Evolutionary conservation across 2,797 vertebrate species (phyloP), one percentile per base, ranked within the genome.

Genomic region (Spea hammondii): DNA sequence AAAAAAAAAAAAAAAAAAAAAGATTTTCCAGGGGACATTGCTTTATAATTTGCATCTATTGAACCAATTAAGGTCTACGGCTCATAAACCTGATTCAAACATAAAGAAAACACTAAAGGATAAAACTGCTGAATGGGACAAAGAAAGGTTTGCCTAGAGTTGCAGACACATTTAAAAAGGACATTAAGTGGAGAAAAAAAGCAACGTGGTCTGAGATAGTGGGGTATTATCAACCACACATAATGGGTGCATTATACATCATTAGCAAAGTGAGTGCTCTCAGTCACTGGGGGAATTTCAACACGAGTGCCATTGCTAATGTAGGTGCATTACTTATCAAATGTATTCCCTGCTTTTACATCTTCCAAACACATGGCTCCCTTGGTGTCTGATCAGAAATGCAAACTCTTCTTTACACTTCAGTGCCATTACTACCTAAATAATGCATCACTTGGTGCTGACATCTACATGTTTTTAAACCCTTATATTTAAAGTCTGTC

Each of bases 201-300:
- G 32, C 32, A 68, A 74, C 74, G 72, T 69, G 74, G 64, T 51
- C 74, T 81, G 74, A 47, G 47, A 68, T 72, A 13, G 32, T 53
- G 64, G 17, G 46, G 74, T 77, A 77, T 81, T 77, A 81, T 72
- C 17, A 77, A 81, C 69, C 74, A 69, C 54, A 76, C 70, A 76
- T 76, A 76, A 81, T 81, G 74, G 72, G 74, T 81, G 79, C 79
- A 81, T 81, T 81, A 81, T 69, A 62, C 64, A 73, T 81, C 69
- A 77, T 77, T 77, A 81, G 74, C 60, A 51, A 69, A 55, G 17
- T 6, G 48, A 81, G 74, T 77, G 74, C 79, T 81, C 72, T 12
- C 55, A 72, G 32, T 62, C 70, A 81, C 79, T 76, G 51, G 53
- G 79, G 79, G 64, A 60, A 72, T 59, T 71, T 62, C 47, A 67